phyloP scores from a whole-genome alignment of 2,113 vertebrate species.

The Myodes glareolus region DNA sequence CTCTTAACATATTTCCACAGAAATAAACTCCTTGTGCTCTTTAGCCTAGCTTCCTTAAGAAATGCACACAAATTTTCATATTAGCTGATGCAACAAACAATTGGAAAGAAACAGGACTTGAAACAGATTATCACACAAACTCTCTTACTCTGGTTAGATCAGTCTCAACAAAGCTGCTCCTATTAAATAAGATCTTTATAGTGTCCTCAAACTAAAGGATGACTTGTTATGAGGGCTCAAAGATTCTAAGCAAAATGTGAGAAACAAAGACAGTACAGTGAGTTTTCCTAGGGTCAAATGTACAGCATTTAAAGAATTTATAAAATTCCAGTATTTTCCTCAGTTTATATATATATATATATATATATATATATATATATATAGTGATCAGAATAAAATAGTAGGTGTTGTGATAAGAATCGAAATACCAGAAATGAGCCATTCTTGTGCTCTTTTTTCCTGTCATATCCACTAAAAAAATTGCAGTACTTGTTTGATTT shows the following conservation, averaged over 20 bases:
- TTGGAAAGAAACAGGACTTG: neutral
- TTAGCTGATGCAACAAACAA: neutral
- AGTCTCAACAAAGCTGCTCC: neutral
- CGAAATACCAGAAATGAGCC: neutral
- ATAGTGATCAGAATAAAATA: neutral
- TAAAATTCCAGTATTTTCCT: neutral
- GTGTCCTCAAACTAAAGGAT: neutral
- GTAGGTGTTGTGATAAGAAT: neutral
- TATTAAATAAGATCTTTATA: conserved; percentile 19
- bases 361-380: neutral
- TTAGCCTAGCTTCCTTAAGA: neutral
- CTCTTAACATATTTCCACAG: neutral
- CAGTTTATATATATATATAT: neutral
- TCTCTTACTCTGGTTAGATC: neutral
- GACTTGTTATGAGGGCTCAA: neutral
- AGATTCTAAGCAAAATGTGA: neutral
- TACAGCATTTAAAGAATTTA: neutral
- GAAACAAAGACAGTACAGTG: neutral
- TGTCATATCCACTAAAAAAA: neutral
- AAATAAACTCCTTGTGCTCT: neutral
- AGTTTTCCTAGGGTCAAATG: conserved; percentile 41
- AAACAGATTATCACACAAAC: neutral
- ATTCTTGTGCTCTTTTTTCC: conserved; percentile 14
- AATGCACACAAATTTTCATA: neutral
- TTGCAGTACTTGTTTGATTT: neutral